Percentiles rank a stretch among this genome's conserved stretches.
Evolutionary conservation across 37 sponge, comb jelly and placozoan genomes (phyloP).

Genomic region (Theonella swinhoei): DNA sequence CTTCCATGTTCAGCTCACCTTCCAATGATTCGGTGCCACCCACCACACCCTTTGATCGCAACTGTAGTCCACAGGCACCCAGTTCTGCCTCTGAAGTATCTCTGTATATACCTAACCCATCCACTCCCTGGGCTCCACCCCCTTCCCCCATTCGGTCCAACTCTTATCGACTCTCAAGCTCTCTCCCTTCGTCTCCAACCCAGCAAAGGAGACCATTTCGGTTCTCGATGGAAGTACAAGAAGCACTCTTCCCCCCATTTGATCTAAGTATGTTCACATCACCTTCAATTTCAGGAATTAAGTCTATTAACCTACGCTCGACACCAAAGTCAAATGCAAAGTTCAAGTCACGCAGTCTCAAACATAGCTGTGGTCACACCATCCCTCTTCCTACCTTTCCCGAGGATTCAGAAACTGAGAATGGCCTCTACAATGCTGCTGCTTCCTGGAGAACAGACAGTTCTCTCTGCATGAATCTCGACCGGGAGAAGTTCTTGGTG

Average conservation of each 20-base stretch:
- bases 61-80: slow-evolving; percentile 14
- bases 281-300: background rate
- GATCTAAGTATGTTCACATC: background rate
- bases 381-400: background rate
- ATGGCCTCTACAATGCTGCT: background rate
- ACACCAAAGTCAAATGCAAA: background rate
- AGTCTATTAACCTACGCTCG: background rate
- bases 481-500: background rate
- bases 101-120: slow-evolving; percentile 39
- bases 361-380: background rate
- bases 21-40: background rate
- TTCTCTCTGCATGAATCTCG: background rate
- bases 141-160: slow-evolving; percentile 20
- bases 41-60: slow-evolving; percentile 16
- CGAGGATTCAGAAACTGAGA: background rate
- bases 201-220: slow-evolving; percentile 11
- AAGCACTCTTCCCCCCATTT: background rate
- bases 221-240: background rate
- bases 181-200: slow-evolving; percentile 28
- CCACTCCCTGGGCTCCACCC: slow-evolving; percentile 65
- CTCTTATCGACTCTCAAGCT: background rate
- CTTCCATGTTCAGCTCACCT: background rate
- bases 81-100: slow-evolving; percentile 52
- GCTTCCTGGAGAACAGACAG: background rate
- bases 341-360: background rate